These are phyloP conservation scores for Odocoileus virginianus DNA, from an alignment of 2,113 vertebrate genomes.

Conservation along the genomic window DNA sequence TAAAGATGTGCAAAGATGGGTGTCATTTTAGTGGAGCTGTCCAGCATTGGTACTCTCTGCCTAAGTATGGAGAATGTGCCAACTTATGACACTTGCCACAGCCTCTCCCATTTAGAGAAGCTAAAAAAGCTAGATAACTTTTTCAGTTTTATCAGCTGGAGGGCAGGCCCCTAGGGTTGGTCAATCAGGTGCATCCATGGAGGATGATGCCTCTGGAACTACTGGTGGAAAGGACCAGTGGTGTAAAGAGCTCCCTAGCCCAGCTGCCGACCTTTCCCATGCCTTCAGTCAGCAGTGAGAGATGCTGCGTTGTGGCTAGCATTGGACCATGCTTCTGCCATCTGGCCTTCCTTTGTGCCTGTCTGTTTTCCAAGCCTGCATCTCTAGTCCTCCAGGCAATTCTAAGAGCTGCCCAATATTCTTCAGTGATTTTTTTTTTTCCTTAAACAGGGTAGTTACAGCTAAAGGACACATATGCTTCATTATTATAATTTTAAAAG, in stretches of 20 bases:
- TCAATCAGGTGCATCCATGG: background rate
- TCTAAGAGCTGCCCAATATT: background rate
- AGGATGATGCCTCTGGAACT: background rate
- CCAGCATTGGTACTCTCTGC: background rate
- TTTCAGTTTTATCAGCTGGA: background rate
- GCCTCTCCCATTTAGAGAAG: background rate
- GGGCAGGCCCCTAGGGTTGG: background rate
- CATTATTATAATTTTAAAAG: slow-evolving; percentile 44
- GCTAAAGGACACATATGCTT: background rate
- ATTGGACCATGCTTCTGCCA: background rate
- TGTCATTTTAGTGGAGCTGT: background rate
- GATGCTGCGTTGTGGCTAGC: background rate
- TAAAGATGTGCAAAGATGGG: background rate
- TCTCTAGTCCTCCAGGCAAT: background rate
- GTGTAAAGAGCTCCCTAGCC: no score
- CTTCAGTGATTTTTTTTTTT: background rate
- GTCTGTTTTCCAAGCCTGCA: background rate
- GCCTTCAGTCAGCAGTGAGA: background rate
- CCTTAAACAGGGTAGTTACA: background rate
- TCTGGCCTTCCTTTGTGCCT: background rate
- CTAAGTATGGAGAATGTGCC: background rate
- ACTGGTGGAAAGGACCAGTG: background rate
- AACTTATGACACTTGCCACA: background rate
- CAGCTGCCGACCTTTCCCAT: background rate
- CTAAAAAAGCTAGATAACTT: background rate